Evolutionary conservation across 2,797 vertebrate genomes (phyloP), one percentile per base, ranked within the genome.

Genomic region (Amblyraja radiata): DNA sequence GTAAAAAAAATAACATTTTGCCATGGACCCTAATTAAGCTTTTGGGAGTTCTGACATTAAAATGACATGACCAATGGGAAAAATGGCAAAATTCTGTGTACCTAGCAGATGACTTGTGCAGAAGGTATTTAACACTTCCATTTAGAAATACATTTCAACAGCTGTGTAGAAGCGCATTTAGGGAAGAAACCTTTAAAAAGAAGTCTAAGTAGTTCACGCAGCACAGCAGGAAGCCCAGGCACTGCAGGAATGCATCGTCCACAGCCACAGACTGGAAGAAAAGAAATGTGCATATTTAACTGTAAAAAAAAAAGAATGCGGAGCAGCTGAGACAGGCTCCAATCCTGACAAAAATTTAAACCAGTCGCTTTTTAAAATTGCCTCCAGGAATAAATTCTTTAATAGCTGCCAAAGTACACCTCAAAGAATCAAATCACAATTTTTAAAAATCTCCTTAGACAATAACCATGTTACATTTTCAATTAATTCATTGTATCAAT

Each of bases 141-240:
- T 92, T 74, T 76, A 92, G 71, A 92, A 92, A 92, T 92, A 73
- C 90, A 92, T 76, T 92, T 92, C 71, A 74, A 92, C 39, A 46
- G 71, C 39, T 92, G 71, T 74, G 90, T 46, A 76, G 71, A 92
- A 92, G 71, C 71, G 10, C 90, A 54, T 92, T 74, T 76, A 92
- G 77, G 93, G 32, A 84, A 68, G 95, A 94, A 94, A 95, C 95
- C 96, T 96, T 95, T 93, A 96, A 95, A 94, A 96, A 96, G 95
- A 94, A 95, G 95, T 95, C 94, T 94, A 96, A 95, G 95, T 94
- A 95, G 94, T 95, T 95, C 95, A 95, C 93, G 54, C 96, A 96
- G 95, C 95, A 95, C 95, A 96, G 95, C 94, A 96, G 94, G 95
- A 95, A 94, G 54, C 94, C 94, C 94, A 96, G 95, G 95, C 95